Base-by-base conservation (phyloP, 2,797 vertebrate genomes). In the Rhyacichthys aspro region DNA sequence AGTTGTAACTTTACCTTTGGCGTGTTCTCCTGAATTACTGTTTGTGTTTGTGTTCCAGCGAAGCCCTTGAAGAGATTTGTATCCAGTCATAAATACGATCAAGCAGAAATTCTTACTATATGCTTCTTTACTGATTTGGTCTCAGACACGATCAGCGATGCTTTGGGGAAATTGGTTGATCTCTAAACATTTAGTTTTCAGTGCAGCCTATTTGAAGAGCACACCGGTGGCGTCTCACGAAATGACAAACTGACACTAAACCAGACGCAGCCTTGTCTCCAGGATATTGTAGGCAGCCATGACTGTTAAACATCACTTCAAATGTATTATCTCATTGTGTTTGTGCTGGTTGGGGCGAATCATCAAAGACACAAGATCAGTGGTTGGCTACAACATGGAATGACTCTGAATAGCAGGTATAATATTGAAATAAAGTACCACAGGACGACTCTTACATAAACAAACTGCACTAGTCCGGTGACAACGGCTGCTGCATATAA, bases 301-400 rank as follows among this genome's bases (percentile, higher is more conserved):
- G 85, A 84, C 82, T 67, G 75, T 88, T 83, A 68, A 50, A 78
- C 77, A 76, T 67, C 82, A 72, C 81, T 84, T 83, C 57, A 83
- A 82, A 82, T 70, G 74, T 83, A 67, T 84, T 85, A 83, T 85
- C 81, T 76, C 62, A 55, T 57, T 60, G 76, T 14, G 47, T 77
- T 81, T 58, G 67, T 68, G 79, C 75, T 63, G 65, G 74, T 87
- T 75, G 79, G 78, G 63, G 81, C 77, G 53, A 90, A 90, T 87
- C 83, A 86, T 90, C 88, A 86, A 88, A 89, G 86, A 81, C 82
- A 79, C 54, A 49, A 86, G 79, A 86, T 87, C 80, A 81, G 70
- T 18, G 8, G 67, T 73, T 86, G 84, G 79, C 76, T 68, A 23
- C 62, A 82, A 77, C 64, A 67, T 63, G 70, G 57, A 68, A 34